A percentile compares a stretch with the other conserved stretches of the same genome.
These are phyloP conservation scores for Venturia canescens DNA, from an alignment of 1,140 invertebrate genomes.

Conservation along the genomic window DNA sequence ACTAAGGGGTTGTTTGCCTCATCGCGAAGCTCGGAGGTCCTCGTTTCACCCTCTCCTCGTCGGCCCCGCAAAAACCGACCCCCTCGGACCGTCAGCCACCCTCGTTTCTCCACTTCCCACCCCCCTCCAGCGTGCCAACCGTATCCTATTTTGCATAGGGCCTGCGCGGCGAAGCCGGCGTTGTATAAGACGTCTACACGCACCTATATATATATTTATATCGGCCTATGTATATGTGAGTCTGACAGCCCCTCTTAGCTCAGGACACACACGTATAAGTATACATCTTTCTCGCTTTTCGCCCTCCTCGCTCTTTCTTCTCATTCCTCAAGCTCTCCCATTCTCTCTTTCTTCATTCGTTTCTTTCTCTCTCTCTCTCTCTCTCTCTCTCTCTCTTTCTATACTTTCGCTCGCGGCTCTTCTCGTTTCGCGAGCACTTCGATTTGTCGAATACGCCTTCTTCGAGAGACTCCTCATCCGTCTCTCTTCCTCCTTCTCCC, in stretches of 20 bases:
- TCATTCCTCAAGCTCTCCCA: constrained; percentile 32
- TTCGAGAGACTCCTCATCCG: constrained; percentile 58
- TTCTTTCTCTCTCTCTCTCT: background rate
- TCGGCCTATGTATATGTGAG: constrained; percentile 55
- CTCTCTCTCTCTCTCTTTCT: constrained; percentile 43
- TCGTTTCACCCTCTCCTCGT: constrained; percentile 48
- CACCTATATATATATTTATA: background rate
- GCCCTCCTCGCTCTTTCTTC: constrained; percentile 23
- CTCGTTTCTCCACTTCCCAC: constrained; percentile 27
- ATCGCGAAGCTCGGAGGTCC: constrained; percentile 67
- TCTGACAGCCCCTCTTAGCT: constrained; percentile 49
- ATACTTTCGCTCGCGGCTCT: constrained; percentile 35
- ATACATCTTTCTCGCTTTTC: constrained; percentile 26
- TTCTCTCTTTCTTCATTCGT: background rate
- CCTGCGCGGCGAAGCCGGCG: constrained; percentile 66
- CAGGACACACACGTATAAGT: constrained; percentile 32
- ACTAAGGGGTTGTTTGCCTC: constrained; percentile 76
- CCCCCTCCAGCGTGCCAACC: constrained; percentile 52
- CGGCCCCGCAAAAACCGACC: constrained; percentile 37
- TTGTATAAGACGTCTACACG: background rate
- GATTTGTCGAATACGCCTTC: constrained; percentile 73
- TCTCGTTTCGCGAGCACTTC: constrained; percentile 63
- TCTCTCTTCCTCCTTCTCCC: constrained; percentile 36
- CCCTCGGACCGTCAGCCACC: constrained; percentile 25
- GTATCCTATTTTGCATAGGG: constrained; percentile 74